Conservation (phyloP, 2,797 vertebrate species). For the Neostethus bicornis region DNA sequence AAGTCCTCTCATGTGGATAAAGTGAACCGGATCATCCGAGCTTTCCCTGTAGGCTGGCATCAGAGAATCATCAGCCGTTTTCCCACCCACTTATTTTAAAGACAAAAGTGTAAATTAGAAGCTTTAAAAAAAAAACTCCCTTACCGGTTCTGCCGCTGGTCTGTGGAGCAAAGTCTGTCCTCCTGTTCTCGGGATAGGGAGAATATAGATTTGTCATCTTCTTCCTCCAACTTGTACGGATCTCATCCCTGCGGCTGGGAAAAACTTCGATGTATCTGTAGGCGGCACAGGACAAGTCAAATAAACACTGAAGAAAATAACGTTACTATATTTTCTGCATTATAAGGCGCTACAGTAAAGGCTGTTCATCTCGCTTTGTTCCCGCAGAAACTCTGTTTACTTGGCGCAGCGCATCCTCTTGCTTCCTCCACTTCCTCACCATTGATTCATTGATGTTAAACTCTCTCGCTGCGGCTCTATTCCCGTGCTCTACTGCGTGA, state of each 20-base stretch:
- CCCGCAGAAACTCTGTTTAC: no score
- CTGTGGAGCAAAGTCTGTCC: background rate
- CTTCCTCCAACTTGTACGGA: slow-evolving; percentile 31
- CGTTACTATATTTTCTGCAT: no score
- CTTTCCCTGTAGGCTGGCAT: slow-evolving; percentile 19
- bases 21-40: slow-evolving; percentile 27
- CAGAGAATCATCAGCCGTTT: background rate
- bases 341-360: no score
- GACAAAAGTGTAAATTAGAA: no score
- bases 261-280: slow-evolving; percentile 94
- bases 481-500: no score
- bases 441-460: no score
- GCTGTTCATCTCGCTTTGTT: no score
- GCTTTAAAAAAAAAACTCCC: background rate
- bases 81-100: no score
- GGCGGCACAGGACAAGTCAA: background rate
- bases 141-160: slow-evolving; percentile 22
- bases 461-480: no score
- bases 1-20: slow-evolving; percentile 88
- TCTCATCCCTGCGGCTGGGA: slow-evolving; percentile 80
- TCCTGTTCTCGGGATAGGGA: background rate
- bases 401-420: no score
- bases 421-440: no score
- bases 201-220: background rate
- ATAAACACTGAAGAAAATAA: background rate